These are phyloP conservation scores for Pegea sp. DNA, from an alignment of 23 tunicate genomes.

Conservation along the genomic window DNA sequence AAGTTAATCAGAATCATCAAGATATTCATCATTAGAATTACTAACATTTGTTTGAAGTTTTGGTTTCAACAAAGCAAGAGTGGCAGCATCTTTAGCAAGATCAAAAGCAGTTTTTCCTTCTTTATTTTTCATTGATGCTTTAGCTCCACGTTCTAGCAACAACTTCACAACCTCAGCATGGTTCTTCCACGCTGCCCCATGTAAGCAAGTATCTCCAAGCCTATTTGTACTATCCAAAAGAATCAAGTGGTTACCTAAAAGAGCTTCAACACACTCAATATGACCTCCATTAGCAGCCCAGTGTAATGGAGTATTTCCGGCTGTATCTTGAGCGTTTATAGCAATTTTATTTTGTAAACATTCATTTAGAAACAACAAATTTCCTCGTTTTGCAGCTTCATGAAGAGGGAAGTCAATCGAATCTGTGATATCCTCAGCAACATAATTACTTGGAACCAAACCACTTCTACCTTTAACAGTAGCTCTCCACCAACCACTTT, in stretches of 20 bases:
- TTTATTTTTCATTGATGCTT: constrained; percentile 25
- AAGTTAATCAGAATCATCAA: constrained; percentile 57
- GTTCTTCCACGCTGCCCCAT: constrained; percentile 68
- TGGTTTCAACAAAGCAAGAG: constrained; percentile 58
- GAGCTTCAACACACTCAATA: constrained; percentile 30
- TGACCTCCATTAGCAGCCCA: constrained; percentile 98
- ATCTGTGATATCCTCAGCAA: constrained; percentile 54
- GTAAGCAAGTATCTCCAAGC: constrained; percentile 75
- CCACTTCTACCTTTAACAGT: constrained; percentile 83
- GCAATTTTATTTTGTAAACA: constrained; percentile 52
- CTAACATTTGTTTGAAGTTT: constrained; percentile 10
- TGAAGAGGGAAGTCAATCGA: constrained; percentile 88
- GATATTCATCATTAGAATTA: constrained; percentile 48
- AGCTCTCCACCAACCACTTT: constrained; percentile 55
- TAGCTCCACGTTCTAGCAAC: constrained; percentile 45
- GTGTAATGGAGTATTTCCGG: constrained; percentile 72
- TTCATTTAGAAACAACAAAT: constrained; percentile 39
- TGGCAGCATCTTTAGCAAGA: constrained; percentile 39
- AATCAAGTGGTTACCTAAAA: constrained; percentile 19
- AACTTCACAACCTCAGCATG: constrained; percentile 48
- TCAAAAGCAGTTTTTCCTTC: constrained; percentile 41
- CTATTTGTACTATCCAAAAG: constrained; percentile 60
- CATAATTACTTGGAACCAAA: constrained; percentile 80
- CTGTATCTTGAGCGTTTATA: constrained; percentile 54
- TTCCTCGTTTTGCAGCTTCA: constrained; percentile 94